Conservation (phyloP, 2,797 vertebrate genomes). For the Neomorphus geoffroyi region DNA sequence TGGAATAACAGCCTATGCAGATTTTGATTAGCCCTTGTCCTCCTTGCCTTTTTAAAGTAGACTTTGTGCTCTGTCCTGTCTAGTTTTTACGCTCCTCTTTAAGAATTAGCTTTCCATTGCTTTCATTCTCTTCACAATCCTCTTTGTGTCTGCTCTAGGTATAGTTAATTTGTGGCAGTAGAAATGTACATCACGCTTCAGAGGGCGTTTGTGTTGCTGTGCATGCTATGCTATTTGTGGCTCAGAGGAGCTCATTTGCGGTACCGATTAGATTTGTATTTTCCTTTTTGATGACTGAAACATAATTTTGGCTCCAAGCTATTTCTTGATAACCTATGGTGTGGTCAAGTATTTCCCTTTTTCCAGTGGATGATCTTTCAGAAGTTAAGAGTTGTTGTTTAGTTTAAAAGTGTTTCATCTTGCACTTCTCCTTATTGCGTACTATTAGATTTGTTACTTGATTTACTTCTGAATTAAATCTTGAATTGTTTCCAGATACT, state of each 20-base stretch:
- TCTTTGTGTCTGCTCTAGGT: background rate
- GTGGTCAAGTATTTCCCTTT: background rate
- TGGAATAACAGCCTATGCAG: background rate
- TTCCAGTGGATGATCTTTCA: background rate
- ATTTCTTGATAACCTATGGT: background rate
- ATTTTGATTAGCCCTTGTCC: background rate
- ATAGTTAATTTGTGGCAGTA: background rate
- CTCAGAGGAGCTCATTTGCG: background rate
- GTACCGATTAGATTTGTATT: background rate
- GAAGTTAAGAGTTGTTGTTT: background rate
- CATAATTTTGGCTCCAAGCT: background rate
- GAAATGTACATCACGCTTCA: background rate
- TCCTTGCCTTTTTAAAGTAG: background rate
- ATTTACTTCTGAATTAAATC: background rate
- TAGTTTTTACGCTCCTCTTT: background rate
- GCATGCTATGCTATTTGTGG: background rate
- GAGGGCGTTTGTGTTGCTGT: background rate
- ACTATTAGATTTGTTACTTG: background rate
- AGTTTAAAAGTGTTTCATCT: background rate
- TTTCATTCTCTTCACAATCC: background rate
- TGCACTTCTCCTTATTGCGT: background rate
- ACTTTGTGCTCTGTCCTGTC: background rate
- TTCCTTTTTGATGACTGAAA: background rate
- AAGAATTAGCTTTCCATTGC: background rate
- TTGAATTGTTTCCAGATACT: background rate